Evolutionary conservation across 2,113 vertebrate genomes (phyloP).

Genomic region (Mugil cephalus): DNA sequence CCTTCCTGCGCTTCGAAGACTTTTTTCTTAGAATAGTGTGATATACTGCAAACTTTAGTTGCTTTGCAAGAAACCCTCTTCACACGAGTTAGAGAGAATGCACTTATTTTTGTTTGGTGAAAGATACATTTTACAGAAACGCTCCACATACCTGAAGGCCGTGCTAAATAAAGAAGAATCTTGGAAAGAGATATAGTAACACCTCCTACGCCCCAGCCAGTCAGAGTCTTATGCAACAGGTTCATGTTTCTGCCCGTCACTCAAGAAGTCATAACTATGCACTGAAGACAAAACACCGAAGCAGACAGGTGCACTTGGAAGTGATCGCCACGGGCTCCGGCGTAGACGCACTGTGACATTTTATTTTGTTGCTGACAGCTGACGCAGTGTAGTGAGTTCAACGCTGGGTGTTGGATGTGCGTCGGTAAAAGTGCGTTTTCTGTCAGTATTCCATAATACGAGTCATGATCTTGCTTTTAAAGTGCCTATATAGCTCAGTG

Average conservation of each 20-base stretch:
- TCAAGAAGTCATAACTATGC: conserved; percentile 27
- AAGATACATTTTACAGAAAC: conserved; percentile 35
- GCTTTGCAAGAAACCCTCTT: conserved; percentile 15
- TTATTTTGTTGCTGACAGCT: conserved; percentile 15
- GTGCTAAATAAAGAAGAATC: conserved; percentile 49
- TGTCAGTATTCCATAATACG: conserved; percentile 1
- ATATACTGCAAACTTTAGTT: conserved; percentile 4
- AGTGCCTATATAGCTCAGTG: neutral
- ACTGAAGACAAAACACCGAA: neutral
- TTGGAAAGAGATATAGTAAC: neutral
- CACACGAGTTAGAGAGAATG: conserved; percentile 28
- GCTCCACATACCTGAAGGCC: conserved; percentile 35
- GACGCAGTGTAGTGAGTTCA: neutral
- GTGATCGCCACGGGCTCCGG: conserved; percentile 3
- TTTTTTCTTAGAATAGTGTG: neutral
- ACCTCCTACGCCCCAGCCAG: conserved; percentile 17
- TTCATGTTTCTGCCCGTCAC: conserved; percentile 32
- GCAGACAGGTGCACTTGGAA: neutral
- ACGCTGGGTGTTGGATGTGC: neutral
- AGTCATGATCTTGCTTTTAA: too few species aligned
- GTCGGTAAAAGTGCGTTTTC: conserved; percentile 13
- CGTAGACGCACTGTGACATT: neutral
- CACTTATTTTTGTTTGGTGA: conserved; percentile 38
- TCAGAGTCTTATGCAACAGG: conserved; percentile 37
- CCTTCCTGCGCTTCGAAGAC: conserved; percentile 30